Conservation (phyloP, 37 sponge, comb jelly and placozoan genomes). For the Theonella swinhoei region DNA sequence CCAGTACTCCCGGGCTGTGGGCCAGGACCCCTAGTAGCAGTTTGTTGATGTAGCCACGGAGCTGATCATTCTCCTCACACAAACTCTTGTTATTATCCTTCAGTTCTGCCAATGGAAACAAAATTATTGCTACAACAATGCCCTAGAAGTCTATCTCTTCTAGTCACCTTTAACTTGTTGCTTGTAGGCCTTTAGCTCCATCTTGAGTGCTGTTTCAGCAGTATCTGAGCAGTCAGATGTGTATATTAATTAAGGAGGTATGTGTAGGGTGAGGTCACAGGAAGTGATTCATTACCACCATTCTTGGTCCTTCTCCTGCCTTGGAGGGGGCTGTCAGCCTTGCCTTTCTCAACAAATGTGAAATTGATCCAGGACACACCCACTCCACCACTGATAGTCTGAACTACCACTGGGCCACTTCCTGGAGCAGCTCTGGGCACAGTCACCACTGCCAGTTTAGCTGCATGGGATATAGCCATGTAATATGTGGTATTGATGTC, state of each 20-base stretch:
- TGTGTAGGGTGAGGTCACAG: no score
- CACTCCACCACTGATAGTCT: conserved; percentile 77
- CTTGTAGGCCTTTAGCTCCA: neutral
- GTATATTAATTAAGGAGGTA: no score
- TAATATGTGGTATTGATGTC: neutral
- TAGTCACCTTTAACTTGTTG: conserved; percentile 37
- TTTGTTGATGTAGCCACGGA: conserved; percentile 68
- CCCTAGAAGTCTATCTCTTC: neutral
- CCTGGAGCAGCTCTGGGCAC: conserved; percentile 51
- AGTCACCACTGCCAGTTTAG: conserved; percentile 74
- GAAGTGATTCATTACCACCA: no score
- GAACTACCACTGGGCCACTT: conserved; percentile 80
- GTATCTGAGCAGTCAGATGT: no score
- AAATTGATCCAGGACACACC: conserved; percentile 73
- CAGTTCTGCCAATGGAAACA: conserved; percentile 50
- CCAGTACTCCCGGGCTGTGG: conserved; percentile 67
- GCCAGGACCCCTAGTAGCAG: conserved; percentile 56
- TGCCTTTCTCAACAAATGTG: conserved; percentile 46
- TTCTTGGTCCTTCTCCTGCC: no score
- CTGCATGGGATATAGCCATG: conserved; percentile 38
- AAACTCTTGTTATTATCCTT: conserved; percentile 53
- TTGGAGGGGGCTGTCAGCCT: no score
- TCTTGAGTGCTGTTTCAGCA: neutral
- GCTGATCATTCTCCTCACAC: conserved; percentile 55
- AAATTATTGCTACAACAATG: neutral